Evolutionary conservation across 2,888 invertebrate species (phyloP), one percentile per base, ranked within the genome.

Genomic region (Physocephala rufipes): DNA sequence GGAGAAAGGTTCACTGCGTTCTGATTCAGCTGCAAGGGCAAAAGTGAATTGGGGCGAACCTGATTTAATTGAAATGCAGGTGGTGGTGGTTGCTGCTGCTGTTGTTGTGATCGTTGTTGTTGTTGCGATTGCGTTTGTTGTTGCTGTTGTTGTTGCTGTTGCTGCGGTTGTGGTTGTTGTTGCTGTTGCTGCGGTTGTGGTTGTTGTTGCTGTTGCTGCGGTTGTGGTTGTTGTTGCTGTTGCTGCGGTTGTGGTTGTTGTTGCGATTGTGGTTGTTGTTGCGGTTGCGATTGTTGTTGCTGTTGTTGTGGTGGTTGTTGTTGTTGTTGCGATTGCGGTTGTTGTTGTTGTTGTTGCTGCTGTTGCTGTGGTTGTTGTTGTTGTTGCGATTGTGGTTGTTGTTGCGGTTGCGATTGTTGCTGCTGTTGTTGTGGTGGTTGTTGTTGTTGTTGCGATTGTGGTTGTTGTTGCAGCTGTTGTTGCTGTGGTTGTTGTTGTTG

Each of bases 371-470:
- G 59, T 19, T 62, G 55, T 26, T 67, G 64, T 43, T 64, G 67
- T 65, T 65, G 64, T 0, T 71, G 55, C 49, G 71, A 55, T 30
- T 26, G 65, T 16, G 55, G 28, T 19, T 55, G 51, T n/a, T 59
- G 71, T 75, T 68, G 47, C 63, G n/a, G n/a, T n/a, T n/a, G n/a
- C n/a, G n/a, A n/a, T n/a, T 67, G 36, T 58, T 24, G 69, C 15
- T 21, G 67, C 30, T 15, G 73, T 19, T 24, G 68, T 45, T 9
- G 71, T 19, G 5, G 59, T 24, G 13, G 30, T 53, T 3, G 53
- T 55, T 51, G 66, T n/a, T 16, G 21, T 7, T 43, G 21, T 53
- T n/a, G 21, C 21, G 15, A 43, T n/a, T n/a, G n/a, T n/a, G n/a
- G n/a, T n/a, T n/a, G n/a, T n/a, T n/a, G n/a, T n/a, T n/a, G n/a